These are phyloP conservation scores for Odontothrips loti DNA, from an alignment of 2,888 invertebrate species.

Conservation along the genomic window DNA sequence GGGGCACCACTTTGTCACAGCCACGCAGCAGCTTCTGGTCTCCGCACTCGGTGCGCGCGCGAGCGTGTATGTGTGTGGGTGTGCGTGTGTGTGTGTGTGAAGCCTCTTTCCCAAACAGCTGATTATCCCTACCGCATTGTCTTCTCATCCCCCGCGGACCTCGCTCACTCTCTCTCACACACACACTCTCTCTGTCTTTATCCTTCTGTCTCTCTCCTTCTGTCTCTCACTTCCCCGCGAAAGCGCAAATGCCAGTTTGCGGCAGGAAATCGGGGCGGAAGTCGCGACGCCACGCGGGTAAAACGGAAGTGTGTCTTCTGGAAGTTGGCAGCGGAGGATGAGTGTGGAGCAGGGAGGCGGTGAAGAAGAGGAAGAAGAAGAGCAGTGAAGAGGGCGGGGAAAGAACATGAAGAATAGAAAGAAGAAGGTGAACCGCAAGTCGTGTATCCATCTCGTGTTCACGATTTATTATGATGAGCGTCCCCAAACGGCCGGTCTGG, in stretches of 20 bases:
- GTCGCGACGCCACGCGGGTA: too few relatives aligned
- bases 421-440: not conserved
- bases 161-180: too few relatives aligned
- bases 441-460: constrained; percentile 15
- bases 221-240: too few relatives aligned
- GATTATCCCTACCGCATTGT: not conserved
- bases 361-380: not conserved
- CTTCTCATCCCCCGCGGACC: too few relatives aligned
- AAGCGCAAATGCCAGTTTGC: too few relatives aligned
- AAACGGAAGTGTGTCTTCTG: too few relatives aligned
- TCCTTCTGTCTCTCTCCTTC: too few relatives aligned
- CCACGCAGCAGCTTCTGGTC: not conserved
- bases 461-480: constrained; percentile 22
- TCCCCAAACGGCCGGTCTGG: constrained; percentile 8
- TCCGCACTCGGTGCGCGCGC: not conserved
- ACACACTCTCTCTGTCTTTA: too few relatives aligned
- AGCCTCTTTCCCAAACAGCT: not conserved
- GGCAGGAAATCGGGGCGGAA: too few relatives aligned
- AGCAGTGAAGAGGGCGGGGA: not conserved
- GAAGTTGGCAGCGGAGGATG: not conserved
- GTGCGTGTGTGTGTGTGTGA: not conserved
- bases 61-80: not conserved
- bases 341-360: not conserved
- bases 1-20: not conserved
- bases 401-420: not conserved